Conservation (phyloP, 2,113 vertebrate genomes). For the Spilogale gracilis region DNA sequence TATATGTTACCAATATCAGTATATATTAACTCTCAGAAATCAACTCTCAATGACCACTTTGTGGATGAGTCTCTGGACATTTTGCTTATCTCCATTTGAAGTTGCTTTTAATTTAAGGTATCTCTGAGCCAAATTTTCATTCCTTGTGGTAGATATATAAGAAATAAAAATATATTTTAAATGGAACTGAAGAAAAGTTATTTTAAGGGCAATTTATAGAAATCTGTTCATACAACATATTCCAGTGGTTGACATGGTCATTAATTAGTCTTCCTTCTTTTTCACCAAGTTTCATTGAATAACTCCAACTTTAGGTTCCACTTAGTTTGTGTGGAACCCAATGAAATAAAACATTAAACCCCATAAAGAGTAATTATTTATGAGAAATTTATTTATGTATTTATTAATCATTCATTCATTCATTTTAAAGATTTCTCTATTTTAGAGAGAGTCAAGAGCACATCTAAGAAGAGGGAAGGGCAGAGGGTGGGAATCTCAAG, state of each 20-base stretch:
- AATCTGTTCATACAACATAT: not conserved
- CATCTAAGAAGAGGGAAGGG: not conserved
- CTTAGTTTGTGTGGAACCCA: not conserved
- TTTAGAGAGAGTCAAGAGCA: not conserved
- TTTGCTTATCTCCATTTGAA: slow-evolving; percentile 12
- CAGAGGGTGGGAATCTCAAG: not conserved
- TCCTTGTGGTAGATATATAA: not conserved
- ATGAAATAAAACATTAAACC: not conserved
- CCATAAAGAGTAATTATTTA: not conserved
- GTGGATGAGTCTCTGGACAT: not conserved
- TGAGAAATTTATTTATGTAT: not conserved
- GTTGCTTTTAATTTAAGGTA: slow-evolving; percentile 23
- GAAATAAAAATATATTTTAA: not conserved
- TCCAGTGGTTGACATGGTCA: not conserved
- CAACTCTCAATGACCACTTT: not conserved
- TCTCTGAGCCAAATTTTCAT: not conserved
- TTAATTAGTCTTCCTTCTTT: not conserved
- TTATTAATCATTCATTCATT: not conserved
- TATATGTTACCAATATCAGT: not conserved
- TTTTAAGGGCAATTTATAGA: not conserved
- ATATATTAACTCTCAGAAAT: not conserved
- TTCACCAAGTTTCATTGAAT: not conserved
- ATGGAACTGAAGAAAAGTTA: not conserved
- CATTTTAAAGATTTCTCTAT: not conserved
- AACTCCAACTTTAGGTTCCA: not conserved